Percentiles rank a stretch among this genome's conserved stretches.
phyloP scores from a whole-genome alignment of 2,113 vertebrate species.

The Vanacampus margaritifer region DNA sequence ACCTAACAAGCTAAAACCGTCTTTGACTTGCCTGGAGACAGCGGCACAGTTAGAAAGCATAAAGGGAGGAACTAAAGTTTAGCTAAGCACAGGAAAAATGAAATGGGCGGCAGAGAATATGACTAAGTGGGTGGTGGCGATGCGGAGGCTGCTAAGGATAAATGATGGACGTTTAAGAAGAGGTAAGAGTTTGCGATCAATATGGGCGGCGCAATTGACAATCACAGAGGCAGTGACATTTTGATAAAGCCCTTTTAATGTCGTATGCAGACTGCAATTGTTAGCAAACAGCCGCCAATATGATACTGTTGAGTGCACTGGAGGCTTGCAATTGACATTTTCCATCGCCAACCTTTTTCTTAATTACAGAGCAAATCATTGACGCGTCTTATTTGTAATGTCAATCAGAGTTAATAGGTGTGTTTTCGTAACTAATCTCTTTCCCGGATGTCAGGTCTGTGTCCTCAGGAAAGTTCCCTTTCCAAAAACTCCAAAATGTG shows the following conservation, averaged over 20 bases:
- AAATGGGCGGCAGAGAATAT: slow-evolving; percentile 29
- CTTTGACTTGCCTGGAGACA: slow-evolving; percentile 71
- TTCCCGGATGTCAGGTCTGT: slow-evolving; percentile 5
- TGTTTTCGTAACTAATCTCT: slow-evolving; percentile 42
- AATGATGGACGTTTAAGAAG: slow-evolving; percentile 32
- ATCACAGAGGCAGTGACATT: slow-evolving; percentile 56
- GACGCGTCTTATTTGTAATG: slow-evolving; percentile 37
- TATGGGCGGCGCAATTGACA: slow-evolving; percentile 33
- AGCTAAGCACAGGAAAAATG: slow-evolving; percentile 25
- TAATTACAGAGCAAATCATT: slow-evolving; percentile 53
- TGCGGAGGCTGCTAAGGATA: slow-evolving; percentile 34
- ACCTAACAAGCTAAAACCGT: slow-evolving; percentile 65
- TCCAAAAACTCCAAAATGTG: slow-evolving; percentile 15
- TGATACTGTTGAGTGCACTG: slow-evolving; percentile 17
- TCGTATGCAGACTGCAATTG: slow-evolving; percentile 36
- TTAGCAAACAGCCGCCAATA: slow-evolving; percentile 30
- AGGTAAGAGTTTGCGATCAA: slow-evolving; percentile 42
- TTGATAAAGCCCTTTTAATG: slow-evolving; percentile 57
- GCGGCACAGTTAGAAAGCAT: slow-evolving; percentile 62
- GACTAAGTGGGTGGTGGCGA: slow-evolving; percentile 43
- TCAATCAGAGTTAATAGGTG: slow-evolving; percentile 55
- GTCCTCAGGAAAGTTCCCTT: slow-evolving; percentile 12
- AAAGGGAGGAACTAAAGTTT: slow-evolving; percentile 60
- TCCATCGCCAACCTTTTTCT: slow-evolving; percentile 34
- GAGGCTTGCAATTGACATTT: slow-evolving; percentile 50